phyloP scores from a whole-genome alignment of 2,797 vertebrate species.

The Molossus alvarezi region DNA sequence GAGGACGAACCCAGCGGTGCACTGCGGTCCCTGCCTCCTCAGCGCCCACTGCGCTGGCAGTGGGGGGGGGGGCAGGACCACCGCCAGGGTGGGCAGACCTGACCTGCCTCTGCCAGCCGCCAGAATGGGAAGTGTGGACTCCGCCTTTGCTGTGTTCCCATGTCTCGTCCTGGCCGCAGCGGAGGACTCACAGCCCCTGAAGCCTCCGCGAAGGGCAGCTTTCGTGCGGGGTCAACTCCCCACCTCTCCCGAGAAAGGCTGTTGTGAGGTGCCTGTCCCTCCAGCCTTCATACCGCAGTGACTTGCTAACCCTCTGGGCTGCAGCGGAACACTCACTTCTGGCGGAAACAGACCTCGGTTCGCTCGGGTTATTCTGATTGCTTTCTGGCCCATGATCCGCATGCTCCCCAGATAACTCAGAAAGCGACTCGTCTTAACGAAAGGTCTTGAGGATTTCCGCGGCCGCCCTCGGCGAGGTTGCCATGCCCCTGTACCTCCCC shows the following conservation, averaged over 20 bases:
- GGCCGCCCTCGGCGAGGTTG: background rate
- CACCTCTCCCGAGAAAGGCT: background rate
- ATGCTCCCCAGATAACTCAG: background rate
- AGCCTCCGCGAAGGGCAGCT: background rate
- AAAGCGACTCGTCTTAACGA: background rate
- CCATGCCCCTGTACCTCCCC: background rate
- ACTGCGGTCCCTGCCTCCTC: background rate
- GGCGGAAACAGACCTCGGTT: background rate
- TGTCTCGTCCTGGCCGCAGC: background rate
- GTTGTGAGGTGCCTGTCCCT: background rate
- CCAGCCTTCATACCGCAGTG: background rate
- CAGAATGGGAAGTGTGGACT: background rate
- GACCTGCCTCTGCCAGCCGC: background rate
- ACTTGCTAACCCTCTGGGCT: background rate
- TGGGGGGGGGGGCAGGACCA: too few species aligned
- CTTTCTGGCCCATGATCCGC: background rate
- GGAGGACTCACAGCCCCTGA: background rate
- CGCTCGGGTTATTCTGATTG: background rate
- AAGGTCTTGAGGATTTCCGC: background rate
- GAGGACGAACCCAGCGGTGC: background rate
- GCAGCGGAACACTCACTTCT: background rate
- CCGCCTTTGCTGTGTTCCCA: background rate
- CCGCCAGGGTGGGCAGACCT: background rate
- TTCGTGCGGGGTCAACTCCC: constrained; percentile 2
- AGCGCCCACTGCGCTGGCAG: too few species aligned